Evolutionary conservation across 2,797 vertebrate genomes (phyloP).

Genomic region (Huso huso): DNA sequence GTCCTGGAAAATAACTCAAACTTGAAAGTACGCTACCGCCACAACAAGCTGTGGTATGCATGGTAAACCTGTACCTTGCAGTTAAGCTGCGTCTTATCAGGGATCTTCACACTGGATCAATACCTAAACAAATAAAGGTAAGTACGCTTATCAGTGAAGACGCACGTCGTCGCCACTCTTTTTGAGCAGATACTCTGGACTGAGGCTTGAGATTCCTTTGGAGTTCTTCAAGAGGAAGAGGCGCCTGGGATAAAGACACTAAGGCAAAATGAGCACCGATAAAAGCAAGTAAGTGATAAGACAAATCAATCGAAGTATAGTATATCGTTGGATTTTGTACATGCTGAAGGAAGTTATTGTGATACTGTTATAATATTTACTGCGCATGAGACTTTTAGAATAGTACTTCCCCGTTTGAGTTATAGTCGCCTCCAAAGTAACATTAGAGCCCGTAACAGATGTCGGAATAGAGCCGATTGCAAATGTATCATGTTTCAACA

Average conservation of each 20-base stretch:
- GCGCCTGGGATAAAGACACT: constrained; percentile 3
- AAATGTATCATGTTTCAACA: background rate
- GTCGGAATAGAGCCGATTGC: background rate
- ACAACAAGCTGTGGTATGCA: background rate
- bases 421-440: background rate
- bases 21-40: too few species aligned
- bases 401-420: too few species aligned
- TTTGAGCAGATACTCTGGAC: background rate
- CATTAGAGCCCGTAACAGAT: background rate
- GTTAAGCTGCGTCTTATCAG: constrained; percentile 4
- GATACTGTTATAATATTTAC: too few species aligned
- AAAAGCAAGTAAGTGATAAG: constrained; percentile 55
- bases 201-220: background rate
- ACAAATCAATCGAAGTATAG: background rate
- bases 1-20: too few species aligned
- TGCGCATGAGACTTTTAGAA: too few species aligned
- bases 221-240: constrained; percentile 3
- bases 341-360: background rate
- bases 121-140: constrained; percentile 8
- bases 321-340: background rate
- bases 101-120: constrained; percentile 5
- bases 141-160: background rate
- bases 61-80: constrained; percentile 2
- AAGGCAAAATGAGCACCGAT: constrained; percentile 45
- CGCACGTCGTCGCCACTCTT: background rate